Base-by-base conservation (phyloP, 2,113 vertebrate genomes). In the Callocephalon fimbriatum region DNA sequence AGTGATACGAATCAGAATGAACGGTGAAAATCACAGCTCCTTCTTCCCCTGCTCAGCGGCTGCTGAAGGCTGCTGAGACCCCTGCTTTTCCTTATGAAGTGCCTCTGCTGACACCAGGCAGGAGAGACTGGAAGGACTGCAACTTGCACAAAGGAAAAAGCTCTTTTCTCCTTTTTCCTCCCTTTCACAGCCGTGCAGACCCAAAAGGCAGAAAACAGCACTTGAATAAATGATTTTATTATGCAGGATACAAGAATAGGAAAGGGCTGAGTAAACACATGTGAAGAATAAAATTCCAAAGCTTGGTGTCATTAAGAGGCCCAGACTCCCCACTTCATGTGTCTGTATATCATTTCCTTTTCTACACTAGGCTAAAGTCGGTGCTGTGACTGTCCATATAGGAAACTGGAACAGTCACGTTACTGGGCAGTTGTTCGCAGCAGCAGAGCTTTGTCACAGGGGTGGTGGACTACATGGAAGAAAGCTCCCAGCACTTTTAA, bases 201-300 rank as follows among this genome's bases (percentile, higher is more conserved):
- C 53, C 11, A 4, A 77, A 86, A 71, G 15, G 15, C 76, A 91
- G 47, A 93, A 94, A 94, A 59, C 42, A 80, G 47, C 31, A 12
- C 86, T 91, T 89, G 66, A 42, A 86, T 78, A 92, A 84, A 88
- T 73, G 20, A 89, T 87, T 91, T 92, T 92, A 92, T 93, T 92
- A 94, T 42, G 48, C 77, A 77, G 83, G 88, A 90, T 80, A 81
- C 75, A 88, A 93, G 86, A 94, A 80, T 92, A 96, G 96, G 96
- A 96, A 96, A 93, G 21, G 83, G 45, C 97, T 95, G 83, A 95
- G 80, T 92, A 97, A 96, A 97, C 95, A 95, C 45, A 65, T 14
- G n/a, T 50, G 82, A 95, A 97, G 92, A 97, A 94, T 93, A 94
- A 95, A 96, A 92, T 96, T 94, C 91, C 96, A 91, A 81, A 87